Evolutionary conservation across 2,113 vertebrate genomes (phyloP), one percentile per base, ranked within the genome.

Genomic region (Odocoileus virginianus): DNA sequence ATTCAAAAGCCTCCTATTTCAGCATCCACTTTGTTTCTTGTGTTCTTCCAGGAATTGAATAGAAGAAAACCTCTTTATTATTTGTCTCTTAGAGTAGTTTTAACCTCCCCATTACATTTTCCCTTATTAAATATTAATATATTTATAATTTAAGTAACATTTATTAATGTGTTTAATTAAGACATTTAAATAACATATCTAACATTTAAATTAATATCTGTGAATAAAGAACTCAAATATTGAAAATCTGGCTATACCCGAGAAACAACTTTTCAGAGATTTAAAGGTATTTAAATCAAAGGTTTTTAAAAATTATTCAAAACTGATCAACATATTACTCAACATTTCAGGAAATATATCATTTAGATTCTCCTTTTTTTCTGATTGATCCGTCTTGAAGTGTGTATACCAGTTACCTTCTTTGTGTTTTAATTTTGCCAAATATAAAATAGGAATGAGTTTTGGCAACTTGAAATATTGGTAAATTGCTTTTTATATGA

Each of bases 41-140:
- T 57, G 25, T 27, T 36, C 17, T 71, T 93, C 13, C 14, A 93
- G 15, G 54, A 95, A 89, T 36, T 40, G 9, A 88, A 16, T 88
- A 74, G 2, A 87, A 79, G n/a, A 36, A 60, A 88, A 21, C 15
- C 2, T 78, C 43, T 76, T n/a, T 14, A 21, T 33, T 89, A 30
- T 60, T 93, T 96, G 6, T 81, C 92, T 96, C 58, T 54, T 74
- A 84, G 3, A 89, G 54, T 89, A 87, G 16, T 84, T 94, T 94
- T 84, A 50, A 64, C 17, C 64, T 82, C 25, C 30, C 8, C 1
- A 40, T 91, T 87, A 57, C 9, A 43, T 74, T 88, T 89, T 78
- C 5, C 52, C 28, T 83, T 61, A 87, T 43, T 79, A 83, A 86
- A 85, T 86, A 91, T 86, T 28, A 89, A 91, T 67, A 50, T 40